Percentiles rank a stretch among this genome's conserved stretches.
phyloP scores from a whole-genome alignment of 2,797 vertebrate genomes.

The Poecilia picta region DNA sequence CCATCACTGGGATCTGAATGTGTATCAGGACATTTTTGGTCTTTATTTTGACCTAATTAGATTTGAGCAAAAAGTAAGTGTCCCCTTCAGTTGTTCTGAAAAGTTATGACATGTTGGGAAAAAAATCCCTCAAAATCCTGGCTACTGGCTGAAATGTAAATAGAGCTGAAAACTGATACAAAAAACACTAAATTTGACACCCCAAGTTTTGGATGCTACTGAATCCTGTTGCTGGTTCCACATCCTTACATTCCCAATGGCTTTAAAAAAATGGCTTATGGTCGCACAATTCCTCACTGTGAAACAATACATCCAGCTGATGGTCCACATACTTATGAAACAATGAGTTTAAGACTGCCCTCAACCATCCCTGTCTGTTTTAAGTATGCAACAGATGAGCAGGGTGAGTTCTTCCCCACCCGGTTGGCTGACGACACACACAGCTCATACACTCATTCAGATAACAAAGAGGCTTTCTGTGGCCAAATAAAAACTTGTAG shows the following conservation, averaged over 20 bases:
- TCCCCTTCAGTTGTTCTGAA: conserved; percentile 31
- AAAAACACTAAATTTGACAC: conserved; percentile 38
- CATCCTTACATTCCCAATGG: conserved; percentile 40
- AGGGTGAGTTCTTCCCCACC: conserved; percentile 40
- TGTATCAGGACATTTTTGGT: neutral
- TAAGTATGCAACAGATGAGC: conserved; percentile 44
- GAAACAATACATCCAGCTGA: conserved; percentile 27
- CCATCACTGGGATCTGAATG: neutral
- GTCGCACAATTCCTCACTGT: conserved; percentile 41
- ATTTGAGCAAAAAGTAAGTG: conserved; percentile 35
- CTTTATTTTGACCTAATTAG: conserved; percentile 22
- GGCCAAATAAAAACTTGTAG: conserved; percentile 42
- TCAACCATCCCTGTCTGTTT: conserved; percentile 17
- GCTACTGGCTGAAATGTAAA: neutral
- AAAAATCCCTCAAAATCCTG: neutral
- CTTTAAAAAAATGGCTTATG: conserved; percentile 58
- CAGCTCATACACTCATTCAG: conserved; percentile 64
- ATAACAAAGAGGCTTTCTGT: conserved; percentile 50
- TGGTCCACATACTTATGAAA: conserved; percentile 41
- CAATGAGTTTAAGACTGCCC: conserved; percentile 35
- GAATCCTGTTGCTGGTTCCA: conserved; percentile 18
- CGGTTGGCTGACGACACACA: conserved; percentile 48
- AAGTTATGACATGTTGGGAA: conserved; percentile 40
- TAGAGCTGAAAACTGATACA: conserved; percentile 16
- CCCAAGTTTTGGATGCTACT: conserved; percentile 27